Evolutionary conservation across 1,140 invertebrate genomes (phyloP).

Genomic region (Drosophila prosaltans): DNA sequence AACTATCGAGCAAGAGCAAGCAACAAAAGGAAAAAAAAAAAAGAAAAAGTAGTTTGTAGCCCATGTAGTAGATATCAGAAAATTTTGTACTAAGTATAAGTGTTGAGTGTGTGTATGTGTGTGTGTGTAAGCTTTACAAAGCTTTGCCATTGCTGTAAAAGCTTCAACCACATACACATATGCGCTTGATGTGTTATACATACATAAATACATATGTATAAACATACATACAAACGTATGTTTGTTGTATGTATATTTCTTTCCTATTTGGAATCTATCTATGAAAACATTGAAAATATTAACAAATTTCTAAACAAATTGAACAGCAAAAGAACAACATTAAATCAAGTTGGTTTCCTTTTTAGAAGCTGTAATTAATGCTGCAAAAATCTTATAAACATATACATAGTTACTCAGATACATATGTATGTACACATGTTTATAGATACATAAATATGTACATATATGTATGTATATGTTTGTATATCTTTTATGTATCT

Average conservation of each 20-base stretch:
- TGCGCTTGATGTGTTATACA: too few relatives aligned
- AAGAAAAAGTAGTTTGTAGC: conserved; percentile 42
- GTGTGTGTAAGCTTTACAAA: conserved; percentile 26
- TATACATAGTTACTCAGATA: background rate
- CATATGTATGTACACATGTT: conserved; percentile 4
- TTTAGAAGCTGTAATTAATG: conserved; percentile 5
- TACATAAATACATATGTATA: background rate
- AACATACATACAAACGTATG: background rate
- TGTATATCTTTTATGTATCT: conserved; percentile 13
- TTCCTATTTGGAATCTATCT: background rate
- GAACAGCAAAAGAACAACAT: background rate
- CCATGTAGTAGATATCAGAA: conserved; percentile 28
- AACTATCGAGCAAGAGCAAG: conserved; percentile 13
- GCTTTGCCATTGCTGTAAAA: conserved; percentile 37
- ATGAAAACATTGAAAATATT: conserved; percentile 2
- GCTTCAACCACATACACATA: conserved; percentile 18
- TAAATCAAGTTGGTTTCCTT: conserved; percentile 24
- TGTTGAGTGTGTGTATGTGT: background rate
- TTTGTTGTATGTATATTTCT: background rate
- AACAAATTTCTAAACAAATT: conserved; percentile 7
- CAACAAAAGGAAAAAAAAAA: background rate
- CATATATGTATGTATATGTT: background rate
- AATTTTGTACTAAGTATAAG: background rate
- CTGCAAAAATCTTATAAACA: conserved; percentile 2
- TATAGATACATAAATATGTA: conserved; percentile 7